Percentiles rank a stretch among this genome's conserved stretches.
These are phyloP conservation scores for Acanthochromis polyacanthus DNA, from an alignment of 2,113 vertebrate species.

Conservation along the genomic window DNA sequence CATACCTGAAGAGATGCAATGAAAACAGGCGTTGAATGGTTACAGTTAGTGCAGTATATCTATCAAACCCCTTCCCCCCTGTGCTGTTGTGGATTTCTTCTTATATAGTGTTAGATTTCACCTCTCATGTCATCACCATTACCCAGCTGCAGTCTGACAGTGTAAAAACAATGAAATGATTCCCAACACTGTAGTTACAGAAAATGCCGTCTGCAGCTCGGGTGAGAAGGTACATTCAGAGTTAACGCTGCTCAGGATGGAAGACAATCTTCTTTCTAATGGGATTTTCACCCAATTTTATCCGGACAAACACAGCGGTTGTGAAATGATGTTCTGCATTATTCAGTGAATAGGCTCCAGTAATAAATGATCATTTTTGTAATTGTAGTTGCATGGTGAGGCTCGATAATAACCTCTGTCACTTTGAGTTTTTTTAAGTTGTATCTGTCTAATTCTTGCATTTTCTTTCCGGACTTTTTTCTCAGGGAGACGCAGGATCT, in stretches of 20 bases:
- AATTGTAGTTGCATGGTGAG: neutral
- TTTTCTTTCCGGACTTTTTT: constrained; percentile 16
- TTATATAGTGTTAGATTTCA: constrained; percentile 46
- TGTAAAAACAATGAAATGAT: constrained; percentile 55
- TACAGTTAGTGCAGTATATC: constrained; percentile 27
- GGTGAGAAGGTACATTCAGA: constrained; percentile 28
- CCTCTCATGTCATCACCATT: constrained; percentile 42
- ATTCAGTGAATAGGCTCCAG: constrained; percentile 7
- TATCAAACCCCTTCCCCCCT: constrained; percentile 27
- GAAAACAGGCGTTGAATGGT: constrained; percentile 26
- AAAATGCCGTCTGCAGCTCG: constrained; percentile 23
- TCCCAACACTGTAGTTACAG: constrained; percentile 27
- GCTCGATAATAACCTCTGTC: constrained; percentile 1
- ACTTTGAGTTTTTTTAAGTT: constrained; percentile 9
- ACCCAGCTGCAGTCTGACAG: constrained; percentile 46
- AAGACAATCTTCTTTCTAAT: constrained; percentile 30
- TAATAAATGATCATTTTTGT: constrained; percentile 9
- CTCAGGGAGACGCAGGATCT: constrained; percentile 94
- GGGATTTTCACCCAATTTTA: constrained; percentile 35
- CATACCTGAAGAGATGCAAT: constrained; percentile 31
- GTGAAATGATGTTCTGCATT: constrained; percentile 33
- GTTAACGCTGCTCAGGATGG: constrained; percentile 18
- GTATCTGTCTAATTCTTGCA: neutral
- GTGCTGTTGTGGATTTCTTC: constrained; percentile 39
- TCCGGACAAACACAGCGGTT: constrained; percentile 23